Evolutionary conservation across 2,888 invertebrate genomes (phyloP).

Genomic region (Catocala fraxini): DNA sequence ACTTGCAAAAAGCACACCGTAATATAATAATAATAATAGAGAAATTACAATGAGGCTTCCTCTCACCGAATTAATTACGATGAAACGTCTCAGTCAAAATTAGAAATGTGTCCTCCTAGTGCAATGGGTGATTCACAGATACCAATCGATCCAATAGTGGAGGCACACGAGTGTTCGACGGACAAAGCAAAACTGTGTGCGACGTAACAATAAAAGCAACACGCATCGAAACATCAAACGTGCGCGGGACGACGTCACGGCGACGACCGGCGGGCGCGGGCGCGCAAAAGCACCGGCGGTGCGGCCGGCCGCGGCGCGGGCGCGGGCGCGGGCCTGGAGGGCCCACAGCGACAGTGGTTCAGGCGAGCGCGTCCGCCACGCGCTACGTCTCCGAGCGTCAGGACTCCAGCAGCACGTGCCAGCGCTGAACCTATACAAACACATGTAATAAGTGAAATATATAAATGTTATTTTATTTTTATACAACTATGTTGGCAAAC

Average conservation of each 20-base stretch:
- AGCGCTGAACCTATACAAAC: slow-evolving; percentile 92
- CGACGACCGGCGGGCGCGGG: slow-evolving; percentile 26
- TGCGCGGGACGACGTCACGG: slow-evolving; percentile 17
- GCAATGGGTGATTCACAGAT: slow-evolving; percentile 26
- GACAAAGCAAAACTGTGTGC: slow-evolving; percentile 39
- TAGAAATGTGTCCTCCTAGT: slow-evolving; percentile 28
- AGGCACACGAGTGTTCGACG: slow-evolving; percentile 19
- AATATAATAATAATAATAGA: slow-evolving; percentile 38
- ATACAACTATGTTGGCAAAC: no score
- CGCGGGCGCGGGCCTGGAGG: slow-evolving; percentile 23
- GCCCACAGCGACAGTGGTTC: slow-evolving; percentile 45
- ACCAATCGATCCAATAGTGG: slow-evolving; percentile 15
- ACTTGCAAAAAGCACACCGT: slow-evolving; percentile 29
- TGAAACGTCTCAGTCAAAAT: slow-evolving; percentile 25
- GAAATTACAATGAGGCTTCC: slow-evolving; percentile 32
- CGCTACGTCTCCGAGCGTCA: slow-evolving; percentile 85
- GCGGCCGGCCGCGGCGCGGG: slow-evolving; percentile 28
- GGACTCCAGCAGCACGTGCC: slow-evolving; percentile 96
- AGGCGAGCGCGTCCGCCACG: slow-evolving; percentile 60
- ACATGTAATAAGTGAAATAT: neutral
- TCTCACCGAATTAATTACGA: slow-evolving; percentile 19
- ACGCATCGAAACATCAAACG: slow-evolving; percentile 23
- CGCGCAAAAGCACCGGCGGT: slow-evolving; percentile 20
- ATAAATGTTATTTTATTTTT: no score
- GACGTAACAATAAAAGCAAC: slow-evolving; percentile 42